Base-by-base conservation (phyloP, 2,797 vertebrate genomes). In the Psittacula derbiana region DNA sequence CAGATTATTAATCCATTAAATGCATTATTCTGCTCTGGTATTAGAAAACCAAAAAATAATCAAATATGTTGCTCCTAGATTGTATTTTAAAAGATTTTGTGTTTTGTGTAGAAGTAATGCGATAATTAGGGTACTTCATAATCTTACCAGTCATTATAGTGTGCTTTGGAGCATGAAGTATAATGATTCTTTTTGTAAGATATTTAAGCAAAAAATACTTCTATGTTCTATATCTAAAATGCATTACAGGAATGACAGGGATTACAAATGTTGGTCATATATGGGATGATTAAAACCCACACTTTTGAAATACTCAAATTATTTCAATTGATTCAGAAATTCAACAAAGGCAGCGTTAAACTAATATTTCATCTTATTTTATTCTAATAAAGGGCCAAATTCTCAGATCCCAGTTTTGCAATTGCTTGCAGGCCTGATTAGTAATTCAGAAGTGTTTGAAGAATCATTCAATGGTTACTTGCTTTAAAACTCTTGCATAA, bases 151-250 rank as follows among this genome's bases (percentile, higher is more conserved):
- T 90, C 4, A 8, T 74, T 52, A 38, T 11, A 80, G 14, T 66
- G 12, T 66, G 24, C 13, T 90, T 71, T 28, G 19, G 58, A 95
- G 17, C 43, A 55, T 82, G 50, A 91, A 91, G 16, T 53, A 16
- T 53, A 50, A 46, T 53, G 20, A 47, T 80, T 62, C 49, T 90
- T 92, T 83, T 67, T 57, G 33, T 67, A 78, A 69, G 28, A 27
- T 66, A 31, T 79, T 88, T 72, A 83, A 92, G 67, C n/a, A 92
- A 91, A 81, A 95, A 66, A 18, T 79, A 28, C 14, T 66, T 91
- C 28, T 53, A 52, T 73, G 46, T 64, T 53, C 31, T 40, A 9
- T 52, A 55, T 25, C 25, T 79, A 27, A 50, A 94, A 41, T 69
- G 78, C 9, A 21, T 80, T 64, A 44, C 11, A 60, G 64, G 47